Percentiles rank a stretch among this genome's conserved stretches.
Evolutionary conservation across 2,888 invertebrate species (phyloP).

Genomic region (Drosophila maculinotata): DNA sequence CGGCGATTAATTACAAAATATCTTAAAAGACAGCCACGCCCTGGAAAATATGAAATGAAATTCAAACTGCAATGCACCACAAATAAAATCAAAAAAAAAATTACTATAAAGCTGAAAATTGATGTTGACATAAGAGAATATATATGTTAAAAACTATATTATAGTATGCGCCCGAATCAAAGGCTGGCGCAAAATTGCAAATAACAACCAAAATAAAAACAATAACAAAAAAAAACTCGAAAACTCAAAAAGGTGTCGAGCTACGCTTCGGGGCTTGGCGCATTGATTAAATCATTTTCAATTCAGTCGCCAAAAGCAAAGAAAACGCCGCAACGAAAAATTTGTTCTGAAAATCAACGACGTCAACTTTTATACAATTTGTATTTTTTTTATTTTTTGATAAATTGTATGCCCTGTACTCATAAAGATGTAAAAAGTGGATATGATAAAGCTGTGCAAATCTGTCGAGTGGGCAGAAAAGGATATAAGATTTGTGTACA

Average conservation of each 20-base stretch:
- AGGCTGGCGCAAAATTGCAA: constrained; percentile 27
- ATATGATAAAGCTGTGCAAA: too few relatives aligned
- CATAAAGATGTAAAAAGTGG: not conserved
- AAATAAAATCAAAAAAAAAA: not conserved
- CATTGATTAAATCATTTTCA: constrained; percentile 58
- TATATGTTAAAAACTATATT: constrained; percentile 7
- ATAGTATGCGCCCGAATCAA: constrained; percentile 8
- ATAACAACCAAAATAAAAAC: not conserved
- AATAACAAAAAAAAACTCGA: constrained; percentile 9
- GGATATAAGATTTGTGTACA: too few relatives aligned
- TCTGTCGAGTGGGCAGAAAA: too few relatives aligned
- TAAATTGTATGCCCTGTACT: not conserved
- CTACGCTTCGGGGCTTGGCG: constrained; percentile 40
- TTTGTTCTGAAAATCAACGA: constrained; percentile 9
- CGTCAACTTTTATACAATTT: constrained; percentile 12
- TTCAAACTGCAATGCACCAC: constrained; percentile 22
- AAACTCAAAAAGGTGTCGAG: constrained; percentile 44
- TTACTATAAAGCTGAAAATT: constrained; percentile 36
- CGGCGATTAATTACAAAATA: constrained; percentile 74
- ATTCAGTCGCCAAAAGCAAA: constrained; percentile 27
- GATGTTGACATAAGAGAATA: constrained; percentile 46
- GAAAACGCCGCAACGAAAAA: constrained; percentile 18
- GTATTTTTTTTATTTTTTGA: not conserved
- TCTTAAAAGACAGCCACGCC: constrained; percentile 52
- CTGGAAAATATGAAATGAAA: constrained; percentile 53